A percentile compares a stretch with the other conserved stretches of the same genome.
Conservation (phyloP, 2,113 vertebrate genomes). For the Kryptolebias marmoratus region DNA sequence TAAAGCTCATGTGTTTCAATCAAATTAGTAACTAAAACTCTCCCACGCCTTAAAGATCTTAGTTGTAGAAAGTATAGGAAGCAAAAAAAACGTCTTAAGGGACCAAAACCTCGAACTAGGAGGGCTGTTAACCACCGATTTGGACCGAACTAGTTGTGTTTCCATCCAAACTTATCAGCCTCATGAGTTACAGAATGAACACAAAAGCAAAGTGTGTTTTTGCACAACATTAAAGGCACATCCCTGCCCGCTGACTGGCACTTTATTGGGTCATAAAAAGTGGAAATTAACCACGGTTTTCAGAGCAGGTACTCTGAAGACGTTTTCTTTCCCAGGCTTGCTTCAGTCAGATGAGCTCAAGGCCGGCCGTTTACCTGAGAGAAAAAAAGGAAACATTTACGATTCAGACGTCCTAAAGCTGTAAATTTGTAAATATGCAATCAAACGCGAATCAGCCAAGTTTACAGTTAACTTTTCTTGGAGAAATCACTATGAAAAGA, state of each 20-base stretch:
- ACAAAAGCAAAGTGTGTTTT: slow-evolving; percentile 4
- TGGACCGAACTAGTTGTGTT: slow-evolving; percentile 17
- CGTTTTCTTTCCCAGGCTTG: neutral
- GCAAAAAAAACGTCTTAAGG: slow-evolving; percentile 27
- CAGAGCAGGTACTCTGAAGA: slow-evolving; percentile 82
- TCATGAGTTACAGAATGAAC: slow-evolving; percentile 21
- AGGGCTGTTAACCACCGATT: slow-evolving; percentile 31
- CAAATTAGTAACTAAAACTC: slow-evolving; percentile 1
- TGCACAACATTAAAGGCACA: slow-evolving; percentile 18
- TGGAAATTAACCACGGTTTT: slow-evolving; percentile 28
- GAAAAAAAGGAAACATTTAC: neutral
- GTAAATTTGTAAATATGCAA: slow-evolving; percentile 8
- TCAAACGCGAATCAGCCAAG: neutral
- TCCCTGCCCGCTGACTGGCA: slow-evolving; percentile 44
- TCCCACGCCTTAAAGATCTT: neutral
- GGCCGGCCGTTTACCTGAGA: neutral
- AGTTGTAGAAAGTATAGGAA: slow-evolving; percentile 40
- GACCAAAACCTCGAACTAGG: slow-evolving; percentile 10
- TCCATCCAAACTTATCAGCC: slow-evolving; percentile 18
- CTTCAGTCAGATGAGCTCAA: no score
- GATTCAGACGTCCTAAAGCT: neutral
- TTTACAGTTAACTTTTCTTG: neutral
- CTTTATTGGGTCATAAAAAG: slow-evolving; percentile 56
- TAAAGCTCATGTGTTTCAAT: slow-evolving; percentile 11
- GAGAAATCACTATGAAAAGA: neutral